Evolutionary conservation across 1,140 invertebrate genomes (phyloP).

Genomic region (Wasmannia auropunctata): DNA sequence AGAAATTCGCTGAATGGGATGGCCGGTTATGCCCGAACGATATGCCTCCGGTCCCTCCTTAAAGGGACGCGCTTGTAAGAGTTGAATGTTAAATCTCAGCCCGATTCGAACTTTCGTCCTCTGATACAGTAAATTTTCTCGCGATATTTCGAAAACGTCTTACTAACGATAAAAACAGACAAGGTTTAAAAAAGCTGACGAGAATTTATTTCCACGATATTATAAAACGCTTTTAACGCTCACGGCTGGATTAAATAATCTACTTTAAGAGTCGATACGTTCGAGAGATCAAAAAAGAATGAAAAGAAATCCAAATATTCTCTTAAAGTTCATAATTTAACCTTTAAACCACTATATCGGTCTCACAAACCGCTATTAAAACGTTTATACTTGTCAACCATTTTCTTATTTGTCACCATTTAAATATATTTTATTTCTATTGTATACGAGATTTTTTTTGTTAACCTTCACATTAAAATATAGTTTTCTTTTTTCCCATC

Average conservation of each 20-base stretch:
- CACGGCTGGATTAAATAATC: not conserved
- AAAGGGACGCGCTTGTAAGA: constrained; percentile 42
- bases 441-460: too few species aligned
- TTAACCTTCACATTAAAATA: too few species aligned
- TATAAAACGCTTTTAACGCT: not conserved
- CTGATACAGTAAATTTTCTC: not conserved
- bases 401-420: too few species aligned
- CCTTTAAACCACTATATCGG: too few species aligned
- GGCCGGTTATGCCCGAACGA: constrained; percentile 34
- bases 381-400: too few species aligned
- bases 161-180: not conserved
- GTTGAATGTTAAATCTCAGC: constrained; percentile 11
- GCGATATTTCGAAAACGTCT: not conserved
- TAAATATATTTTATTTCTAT: too few species aligned
- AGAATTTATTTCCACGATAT: not conserved
- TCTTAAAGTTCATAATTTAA: not conserved
- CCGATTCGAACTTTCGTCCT: not conserved
- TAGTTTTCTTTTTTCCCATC: too few species aligned
- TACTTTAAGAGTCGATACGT: not conserved
- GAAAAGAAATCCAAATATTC: not conserved
- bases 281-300: not conserved
- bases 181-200: not conserved
- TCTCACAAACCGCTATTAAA: too few species aligned
- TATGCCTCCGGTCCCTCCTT: constrained; percentile 6
- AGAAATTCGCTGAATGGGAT: constrained; percentile 47